Percentiles rank a stretch among this genome's conserved stretches.
phyloP scores from a whole-genome alignment of 2,113 vertebrate species.

The Aspidoscelis tigris region DNA sequence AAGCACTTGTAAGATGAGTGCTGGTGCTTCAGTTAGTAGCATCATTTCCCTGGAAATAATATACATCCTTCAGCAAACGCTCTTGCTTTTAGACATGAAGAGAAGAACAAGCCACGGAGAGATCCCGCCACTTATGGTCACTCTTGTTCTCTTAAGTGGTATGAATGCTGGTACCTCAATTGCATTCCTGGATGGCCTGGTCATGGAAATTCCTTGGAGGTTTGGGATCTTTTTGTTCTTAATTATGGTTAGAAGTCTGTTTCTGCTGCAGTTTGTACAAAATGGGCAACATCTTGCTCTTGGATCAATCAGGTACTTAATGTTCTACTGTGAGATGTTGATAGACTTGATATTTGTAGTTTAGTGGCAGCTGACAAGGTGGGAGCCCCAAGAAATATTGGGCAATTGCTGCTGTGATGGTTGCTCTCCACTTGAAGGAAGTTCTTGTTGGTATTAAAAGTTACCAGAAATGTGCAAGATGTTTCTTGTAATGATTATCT shows the following conservation, averaged over 20 bases:
- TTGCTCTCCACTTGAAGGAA: slow-evolving; percentile 1
- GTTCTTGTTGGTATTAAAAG: neutral
- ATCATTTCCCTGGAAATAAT: neutral
- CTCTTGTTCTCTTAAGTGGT: neutral
- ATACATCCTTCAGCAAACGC: neutral
- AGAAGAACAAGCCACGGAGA: neutral
- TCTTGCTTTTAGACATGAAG: neutral
- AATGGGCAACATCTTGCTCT: neutral
- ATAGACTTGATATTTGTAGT: neutral
- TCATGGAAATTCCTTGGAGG: neutral
- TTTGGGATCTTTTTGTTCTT: neutral
- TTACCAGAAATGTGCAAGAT: neutral
- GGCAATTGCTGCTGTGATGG: neutral
- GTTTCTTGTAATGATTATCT: neutral
- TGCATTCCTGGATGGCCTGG: neutral
- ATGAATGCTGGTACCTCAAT: neutral
- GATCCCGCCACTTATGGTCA: neutral
- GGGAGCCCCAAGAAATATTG: neutral
- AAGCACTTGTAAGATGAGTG: neutral
- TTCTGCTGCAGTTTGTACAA: neutral
- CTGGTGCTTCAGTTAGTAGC: neutral
- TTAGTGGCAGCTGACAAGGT: neutral
- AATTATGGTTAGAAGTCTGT: neutral
- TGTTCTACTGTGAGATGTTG: neutral
- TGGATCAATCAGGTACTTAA: neutral